These are phyloP conservation scores for Drosophila tanythrix DNA, from an alignment of 2,888 invertebrate genomes.

Conservation along the genomic window DNA sequence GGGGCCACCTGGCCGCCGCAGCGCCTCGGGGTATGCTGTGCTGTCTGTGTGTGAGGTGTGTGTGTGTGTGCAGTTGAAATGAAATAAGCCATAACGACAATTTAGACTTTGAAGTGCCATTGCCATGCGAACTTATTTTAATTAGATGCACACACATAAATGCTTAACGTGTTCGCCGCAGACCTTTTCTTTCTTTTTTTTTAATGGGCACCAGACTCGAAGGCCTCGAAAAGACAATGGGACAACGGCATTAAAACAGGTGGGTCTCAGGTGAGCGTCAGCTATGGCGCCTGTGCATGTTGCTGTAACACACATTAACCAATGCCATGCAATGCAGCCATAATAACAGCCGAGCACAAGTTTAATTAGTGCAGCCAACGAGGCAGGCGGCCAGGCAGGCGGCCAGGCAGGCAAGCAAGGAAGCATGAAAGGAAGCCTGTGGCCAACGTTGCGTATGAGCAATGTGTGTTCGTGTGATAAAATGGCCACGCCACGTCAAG, in stretches of 20 bases:
- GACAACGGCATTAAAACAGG: constrained; percentile 66
- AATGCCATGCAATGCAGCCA: constrained; percentile 80
- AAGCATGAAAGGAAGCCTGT: constrained; percentile 55
- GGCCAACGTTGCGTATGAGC: constrained; percentile 76
- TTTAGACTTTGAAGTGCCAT: constrained; percentile 80
- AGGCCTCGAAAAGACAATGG: constrained; percentile 65
- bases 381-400: constrained; percentile 56
- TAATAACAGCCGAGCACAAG: constrained; percentile 75
- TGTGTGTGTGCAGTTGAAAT: constrained; percentile 48
- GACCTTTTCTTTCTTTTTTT: constrained; percentile 34
- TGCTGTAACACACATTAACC: constrained; percentile 77
- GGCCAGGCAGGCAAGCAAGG: constrained; percentile 31
- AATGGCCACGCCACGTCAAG: constrained; percentile 70
- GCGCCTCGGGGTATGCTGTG: constrained; percentile 45
- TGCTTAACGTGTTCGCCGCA: constrained; percentile 70
- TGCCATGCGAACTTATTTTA: constrained; percentile 79
- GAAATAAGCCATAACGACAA: constrained; percentile 78
- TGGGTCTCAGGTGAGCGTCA: constrained; percentile 34
- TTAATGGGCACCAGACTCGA: constrained; percentile 41
- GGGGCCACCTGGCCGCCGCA: constrained; percentile 41
- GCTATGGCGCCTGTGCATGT: constrained; percentile 37
- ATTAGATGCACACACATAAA: constrained; percentile 78
- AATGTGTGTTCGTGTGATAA: constrained; percentile 78
- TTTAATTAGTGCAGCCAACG: constrained; percentile 76
- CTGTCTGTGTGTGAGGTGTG: background rate